Evolutionary conservation across 1,140 invertebrate species (phyloP), one percentile per base, ranked within the genome.

Genomic region (Camponotus pennsylvanicus): DNA sequence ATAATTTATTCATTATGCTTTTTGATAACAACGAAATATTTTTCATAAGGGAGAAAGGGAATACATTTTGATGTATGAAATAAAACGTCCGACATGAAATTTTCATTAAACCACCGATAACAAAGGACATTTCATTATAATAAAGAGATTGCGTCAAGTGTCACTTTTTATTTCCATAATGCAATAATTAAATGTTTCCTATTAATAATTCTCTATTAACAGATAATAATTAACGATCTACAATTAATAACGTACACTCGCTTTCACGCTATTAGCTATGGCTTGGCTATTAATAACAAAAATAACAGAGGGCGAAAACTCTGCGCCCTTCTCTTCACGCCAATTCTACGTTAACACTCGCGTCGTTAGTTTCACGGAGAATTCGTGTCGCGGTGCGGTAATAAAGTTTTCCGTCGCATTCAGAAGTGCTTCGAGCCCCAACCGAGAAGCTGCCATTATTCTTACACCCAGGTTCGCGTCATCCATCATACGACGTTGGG

Each of bases 391-490:
- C 79, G 79, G 67, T 59, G 49, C 52, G 67, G 52, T 82, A 82
- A 82, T 82, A 71, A 82, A 82, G 79, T 82, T 82, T 83, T 83
- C 79, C 69, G 69, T 37, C 79, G 69, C 63, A 83, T 83, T 83
- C 79, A 83, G 55, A 61, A 75, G 69, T 75, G 69, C 67, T 59
- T 82, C 79, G 79, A 73, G 55, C 27, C 49, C 45, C 78, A 52
- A 52, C 42, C 69, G 27, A 13, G 79, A 49, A 83, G 79, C 69
- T 83, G 40, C 69, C 55, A 83, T 83, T 83, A 83, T 83, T 83
- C 79, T 63, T 75, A 55, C 69, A 27, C 79, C 79, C 70, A 75
- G 79, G 79, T 75, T 63, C 79, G 69, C 55, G 79, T 75, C 69
- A 83, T 83, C 79, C 79, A 75, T 83, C 79, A 83, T 83, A 83